Conservation (phyloP, 2,888 invertebrate genomes). For the Melinaea menophilus region DNA sequence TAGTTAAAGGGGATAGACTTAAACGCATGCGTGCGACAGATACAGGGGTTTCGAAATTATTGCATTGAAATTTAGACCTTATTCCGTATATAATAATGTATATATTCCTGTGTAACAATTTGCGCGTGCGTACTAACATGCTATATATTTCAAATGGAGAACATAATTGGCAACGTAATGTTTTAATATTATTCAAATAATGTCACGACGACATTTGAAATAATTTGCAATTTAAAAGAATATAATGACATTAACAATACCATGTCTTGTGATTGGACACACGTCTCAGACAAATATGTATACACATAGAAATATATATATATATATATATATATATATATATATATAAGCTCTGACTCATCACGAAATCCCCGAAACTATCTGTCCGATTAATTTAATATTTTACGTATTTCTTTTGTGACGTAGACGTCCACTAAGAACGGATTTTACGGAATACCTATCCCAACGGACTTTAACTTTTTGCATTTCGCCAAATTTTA, state of each 20-base stretch:
- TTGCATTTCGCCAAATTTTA: too few relatives aligned
- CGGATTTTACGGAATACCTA: too few relatives aligned
- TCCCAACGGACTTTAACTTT: too few relatives aligned
- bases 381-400: too few relatives aligned
- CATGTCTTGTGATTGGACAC: background rate
- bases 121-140: constrained; percentile 52
- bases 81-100: constrained; percentile 33
- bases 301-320: background rate
- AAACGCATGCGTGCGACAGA: constrained; percentile 63
- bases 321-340: too few relatives aligned
- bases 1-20: constrained; percentile 46
- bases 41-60: constrained; percentile 50
- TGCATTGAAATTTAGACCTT: constrained; percentile 41
- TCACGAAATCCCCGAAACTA: too few relatives aligned
- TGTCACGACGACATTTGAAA: constrained; percentile 7
- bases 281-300: background rate
- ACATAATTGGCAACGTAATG: background rate
- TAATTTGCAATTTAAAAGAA: constrained; percentile 5
- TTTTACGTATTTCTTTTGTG: too few relatives aligned
- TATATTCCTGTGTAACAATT: constrained; percentile 27
- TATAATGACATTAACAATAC: background rate
- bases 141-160: constrained; percentile 40
- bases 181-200: background rate
- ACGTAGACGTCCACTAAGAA: too few relatives aligned
- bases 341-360: too few relatives aligned